These are phyloP conservation scores for Chloroceryle amazona DNA, from an alignment of 2,797 vertebrate genomes.

Conservation along the genomic window DNA sequence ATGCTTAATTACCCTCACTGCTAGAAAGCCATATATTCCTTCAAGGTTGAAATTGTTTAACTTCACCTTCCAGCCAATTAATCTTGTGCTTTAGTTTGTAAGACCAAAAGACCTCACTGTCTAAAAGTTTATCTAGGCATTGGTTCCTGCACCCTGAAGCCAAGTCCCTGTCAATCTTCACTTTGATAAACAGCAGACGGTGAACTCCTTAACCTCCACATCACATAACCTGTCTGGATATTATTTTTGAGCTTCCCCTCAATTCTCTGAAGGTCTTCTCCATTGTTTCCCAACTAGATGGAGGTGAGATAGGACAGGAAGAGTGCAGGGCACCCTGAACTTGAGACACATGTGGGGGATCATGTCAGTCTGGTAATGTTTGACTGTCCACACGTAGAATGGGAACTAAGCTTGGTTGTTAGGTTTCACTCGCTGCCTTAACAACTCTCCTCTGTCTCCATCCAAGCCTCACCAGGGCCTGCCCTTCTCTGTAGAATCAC, in stretches of 20 bases:
- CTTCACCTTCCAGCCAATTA: neutral
- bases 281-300: neutral
- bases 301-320: neutral
- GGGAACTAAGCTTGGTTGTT: neutral
- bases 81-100: neutral
- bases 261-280: neutral
- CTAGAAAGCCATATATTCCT: neutral
- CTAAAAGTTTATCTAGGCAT: neutral
- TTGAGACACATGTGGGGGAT: rapidly evolving
- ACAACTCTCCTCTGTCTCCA: rapidly evolving
- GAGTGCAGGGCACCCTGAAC: neutral
- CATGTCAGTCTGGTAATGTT: rapidly evolving
- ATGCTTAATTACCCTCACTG: neutral
- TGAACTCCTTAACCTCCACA: neutral
- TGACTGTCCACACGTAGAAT: neutral
- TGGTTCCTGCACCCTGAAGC: neutral
- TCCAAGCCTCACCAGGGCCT: neutral
- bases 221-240: rapidly evolving
- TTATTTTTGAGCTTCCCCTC: neutral
- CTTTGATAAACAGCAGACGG: neutral
- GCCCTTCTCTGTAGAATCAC: neutral
- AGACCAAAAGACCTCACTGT: neutral
- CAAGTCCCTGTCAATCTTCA: neutral
- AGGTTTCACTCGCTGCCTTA: neutral
- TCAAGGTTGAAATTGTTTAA: slow-evolving; percentile 6